A percentile compares a stretch with the other conserved stretches of the same genome.
phyloP scores from a whole-genome alignment of 2,888 invertebrate genomes.

The Cerastis rubricosa region DNA sequence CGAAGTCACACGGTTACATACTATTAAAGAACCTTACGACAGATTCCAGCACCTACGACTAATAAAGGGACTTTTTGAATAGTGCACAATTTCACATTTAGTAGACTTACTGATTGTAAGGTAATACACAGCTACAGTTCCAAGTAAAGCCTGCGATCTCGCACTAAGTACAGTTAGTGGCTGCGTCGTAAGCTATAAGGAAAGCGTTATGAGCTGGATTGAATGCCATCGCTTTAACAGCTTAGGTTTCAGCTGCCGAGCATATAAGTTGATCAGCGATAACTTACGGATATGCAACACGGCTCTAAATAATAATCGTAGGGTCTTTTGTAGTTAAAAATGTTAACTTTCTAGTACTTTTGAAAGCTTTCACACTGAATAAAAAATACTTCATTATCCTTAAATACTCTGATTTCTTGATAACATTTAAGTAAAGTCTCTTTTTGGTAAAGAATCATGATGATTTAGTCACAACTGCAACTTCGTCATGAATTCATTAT shows the following conservation, averaged over 20 bases:
- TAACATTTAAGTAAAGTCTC: not conserved
- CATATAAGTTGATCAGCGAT: constrained; percentile 7
- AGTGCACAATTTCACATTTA: not conserved
- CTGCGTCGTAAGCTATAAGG: constrained; percentile 32
- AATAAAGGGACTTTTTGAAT: not conserved
- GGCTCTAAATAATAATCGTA: not conserved
- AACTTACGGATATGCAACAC: not conserved
- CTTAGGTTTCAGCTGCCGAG: constrained; percentile 19
- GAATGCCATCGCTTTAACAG: constrained; percentile 14
- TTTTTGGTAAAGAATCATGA: not conserved
- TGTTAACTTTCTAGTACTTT: not conserved
- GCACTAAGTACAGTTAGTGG: constrained; percentile 3
- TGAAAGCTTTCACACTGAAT: not conserved
- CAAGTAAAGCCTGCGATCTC: constrained; percentile 1
- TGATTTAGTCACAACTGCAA: not conserved
- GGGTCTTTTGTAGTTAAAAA: not conserved
- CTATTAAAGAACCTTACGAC: too few relatives aligned
- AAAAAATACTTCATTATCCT: not conserved
- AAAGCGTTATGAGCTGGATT: constrained; percentile 16
- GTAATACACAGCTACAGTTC: not conserved
- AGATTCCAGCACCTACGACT: not conserved
- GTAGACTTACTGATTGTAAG: not conserved
- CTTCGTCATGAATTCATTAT: not conserved
- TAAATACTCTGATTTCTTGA: not conserved
- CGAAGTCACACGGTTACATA: not conserved